phyloP scores from a whole-genome alignment of 2,113 vertebrate species.

The Equus przewalskii region DNA sequence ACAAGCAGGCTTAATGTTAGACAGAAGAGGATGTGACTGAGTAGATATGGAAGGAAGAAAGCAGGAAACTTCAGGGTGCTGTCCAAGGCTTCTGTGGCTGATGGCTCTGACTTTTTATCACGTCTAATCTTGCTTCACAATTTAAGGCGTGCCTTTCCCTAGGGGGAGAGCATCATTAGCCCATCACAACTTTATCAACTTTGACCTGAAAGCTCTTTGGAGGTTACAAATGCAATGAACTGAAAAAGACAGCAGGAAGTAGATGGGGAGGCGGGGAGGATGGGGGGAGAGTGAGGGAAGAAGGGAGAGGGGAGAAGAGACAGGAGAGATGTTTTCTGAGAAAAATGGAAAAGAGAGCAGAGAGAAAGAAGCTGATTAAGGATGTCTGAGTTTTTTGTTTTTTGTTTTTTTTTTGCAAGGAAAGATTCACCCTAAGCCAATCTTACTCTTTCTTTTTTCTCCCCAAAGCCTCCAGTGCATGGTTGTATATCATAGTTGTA shows the following conservation, averaged over 20 bases:
- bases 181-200: conserved; percentile 29
- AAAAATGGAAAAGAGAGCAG: background rate
- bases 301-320: background rate
- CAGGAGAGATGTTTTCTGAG: background rate
- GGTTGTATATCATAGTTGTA: no score
- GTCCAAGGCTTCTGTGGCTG: background rate
- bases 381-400: background rate
- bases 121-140: conserved; percentile 43
- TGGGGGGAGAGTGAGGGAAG: background rate
- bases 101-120: background rate
- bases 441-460: no score
- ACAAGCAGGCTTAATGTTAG: background rate
- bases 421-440: no score
- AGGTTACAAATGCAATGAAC: background rate
- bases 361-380: background rate
- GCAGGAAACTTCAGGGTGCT: background rate
- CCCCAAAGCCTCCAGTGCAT: no score
- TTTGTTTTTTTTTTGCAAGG: no score
- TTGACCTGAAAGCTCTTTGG: conserved; percentile 11
- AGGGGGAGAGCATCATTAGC: background rate
- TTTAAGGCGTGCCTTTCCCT: background rate
- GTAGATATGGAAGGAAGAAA: no score
- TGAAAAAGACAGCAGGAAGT: background rate
- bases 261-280: accelerated
- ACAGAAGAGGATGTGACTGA: background rate